Percentiles rank a stretch among this genome's conserved stretches.
phyloP scores from a whole-genome alignment of 1,140 invertebrate genomes.

The Sipha flava region DNA sequence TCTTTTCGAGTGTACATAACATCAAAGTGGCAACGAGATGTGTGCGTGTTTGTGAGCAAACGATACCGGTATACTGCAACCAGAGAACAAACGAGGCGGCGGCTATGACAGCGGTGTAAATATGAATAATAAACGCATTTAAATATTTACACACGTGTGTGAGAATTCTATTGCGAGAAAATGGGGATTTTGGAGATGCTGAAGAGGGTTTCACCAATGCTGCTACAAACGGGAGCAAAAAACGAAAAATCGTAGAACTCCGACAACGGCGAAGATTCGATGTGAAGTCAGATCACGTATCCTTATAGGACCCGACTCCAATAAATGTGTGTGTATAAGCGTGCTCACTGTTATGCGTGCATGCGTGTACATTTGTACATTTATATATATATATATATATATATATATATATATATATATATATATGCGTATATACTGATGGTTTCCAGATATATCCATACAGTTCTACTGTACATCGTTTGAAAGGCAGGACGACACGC shows the following conservation, averaged over 20 bases:
- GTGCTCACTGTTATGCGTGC: too few species aligned
- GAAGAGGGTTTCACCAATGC: too few species aligned
- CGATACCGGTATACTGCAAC: neutral
- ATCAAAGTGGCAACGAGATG: neutral
- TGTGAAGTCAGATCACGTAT: constrained; percentile 10
- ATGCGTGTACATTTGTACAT: neutral
- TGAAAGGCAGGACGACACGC: neutral
- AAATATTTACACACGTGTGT: constrained; percentile 25
- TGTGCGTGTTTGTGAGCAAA: neutral
- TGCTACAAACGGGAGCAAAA: neutral
- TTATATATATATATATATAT: neutral
- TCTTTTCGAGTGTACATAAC: neutral
- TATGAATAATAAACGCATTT: constrained; percentile 30
- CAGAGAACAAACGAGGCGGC: neutral
- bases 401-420: neutral
- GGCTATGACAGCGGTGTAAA: neutral
- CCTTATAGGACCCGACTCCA: neutral
- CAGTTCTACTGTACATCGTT: constrained; percentile 2
- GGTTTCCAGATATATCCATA: constrained; percentile 13
- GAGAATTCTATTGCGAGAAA: constrained; percentile 18
- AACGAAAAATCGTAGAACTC: neutral
- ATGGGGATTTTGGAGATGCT: neutral
- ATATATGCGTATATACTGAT: neutral
- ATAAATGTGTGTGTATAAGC: too few species aligned
- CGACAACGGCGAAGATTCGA: neutral